Base-by-base conservation (phyloP, 2,888 invertebrate genomes). In the Sinelater perroti region DNA sequence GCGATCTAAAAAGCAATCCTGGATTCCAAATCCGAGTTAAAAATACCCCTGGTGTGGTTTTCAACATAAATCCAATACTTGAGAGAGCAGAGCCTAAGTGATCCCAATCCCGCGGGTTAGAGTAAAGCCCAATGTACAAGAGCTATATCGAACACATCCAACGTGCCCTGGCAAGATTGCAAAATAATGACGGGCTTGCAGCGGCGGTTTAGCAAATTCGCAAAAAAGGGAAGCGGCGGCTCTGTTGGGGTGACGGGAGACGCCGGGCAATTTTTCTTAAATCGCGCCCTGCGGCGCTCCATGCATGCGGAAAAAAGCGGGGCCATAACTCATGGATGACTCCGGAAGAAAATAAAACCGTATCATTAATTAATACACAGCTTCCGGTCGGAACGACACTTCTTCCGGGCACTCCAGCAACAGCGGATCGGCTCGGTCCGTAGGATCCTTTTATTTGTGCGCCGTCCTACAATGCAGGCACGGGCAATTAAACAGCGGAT, bases 401-500 rank as follows among this genome's bases (percentile, higher is more conserved):
- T 63, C 66, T 67, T 65, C 66, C 66, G 68, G 64, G 31, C 55
- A 50, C 58, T 51, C 53, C 50, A 45, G 49, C 58, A 57, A 56
- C 61, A 61, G 56, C 62, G 57, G 51, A 40, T 52, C 56, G 55
- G 63, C 60, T 63, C 62, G 62, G 65, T 65, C 60, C 64, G 61
- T 44, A 14, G 36, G 51, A 63, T 67, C 65, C 67, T 69, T 70
- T 68, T 66, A 67, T 63, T 63, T 61, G 61, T 58, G 50, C 55
- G 56, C 50, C 61, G 57, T 63, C 61, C 61, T 66, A 67, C 70
- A 70, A 70, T 69, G 60, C 70, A 64, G 65, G 67, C 59, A 66
- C 70, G 70, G 69, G 68, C 71, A 74, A 74, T 74, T 74, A 72
- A 71, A 67, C 70, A 69, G 70, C 72, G 74, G 75, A 75, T 75